phyloP scores from a whole-genome alignment of 2,797 vertebrate species.

The Microctenopoma steveboyesi region DNA sequence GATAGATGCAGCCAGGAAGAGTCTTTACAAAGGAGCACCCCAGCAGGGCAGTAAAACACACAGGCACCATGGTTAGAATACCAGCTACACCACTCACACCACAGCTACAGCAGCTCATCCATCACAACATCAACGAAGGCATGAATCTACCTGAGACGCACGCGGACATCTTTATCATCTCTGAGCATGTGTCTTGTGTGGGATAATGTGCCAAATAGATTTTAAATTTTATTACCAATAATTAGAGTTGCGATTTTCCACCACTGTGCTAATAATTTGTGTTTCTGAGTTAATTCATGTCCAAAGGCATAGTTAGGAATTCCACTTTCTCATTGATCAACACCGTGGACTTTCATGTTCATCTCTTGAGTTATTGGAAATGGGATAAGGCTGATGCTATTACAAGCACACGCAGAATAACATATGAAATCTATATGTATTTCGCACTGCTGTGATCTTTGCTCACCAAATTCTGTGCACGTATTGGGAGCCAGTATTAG shows the following conservation, averaged over 20 bases:
- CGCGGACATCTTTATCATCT: slow-evolving; percentile 33
- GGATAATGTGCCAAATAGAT: slow-evolving; percentile 52
- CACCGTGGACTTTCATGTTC: slow-evolving; percentile 60
- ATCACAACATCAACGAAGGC: slow-evolving; percentile 61
- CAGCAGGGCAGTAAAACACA: slow-evolving; percentile 75
- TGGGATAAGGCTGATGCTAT: slow-evolving; percentile 73
- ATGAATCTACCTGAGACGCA: slow-evolving; percentile 18
- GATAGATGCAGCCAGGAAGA: slow-evolving; percentile 75
- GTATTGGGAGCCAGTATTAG: slow-evolving; percentile 78
- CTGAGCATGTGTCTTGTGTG: slow-evolving; percentile 9
- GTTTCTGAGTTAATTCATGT: slow-evolving; percentile 48
- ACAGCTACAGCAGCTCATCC: slow-evolving; percentile 63
- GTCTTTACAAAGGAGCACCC: slow-evolving; percentile 67
- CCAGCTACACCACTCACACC: slow-evolving; percentile 66
- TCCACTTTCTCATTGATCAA: slow-evolving; percentile 68
- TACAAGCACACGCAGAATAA: slow-evolving; percentile 76
- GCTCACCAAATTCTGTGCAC: slow-evolving; percentile 76
- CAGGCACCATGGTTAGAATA: slow-evolving; percentile 80
- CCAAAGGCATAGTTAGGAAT: slow-evolving; percentile 35
- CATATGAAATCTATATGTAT: slow-evolving; percentile 79
- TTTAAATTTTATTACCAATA: slow-evolving; percentile 44
- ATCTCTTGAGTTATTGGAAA: slow-evolving; percentile 75
- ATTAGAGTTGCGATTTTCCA: slow-evolving; percentile 35
- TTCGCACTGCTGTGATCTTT: slow-evolving; percentile 75
- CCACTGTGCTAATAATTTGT: slow-evolving; percentile 53